Conservation (phyloP, 2,797 vertebrate species). For the Sciurus carolinensis region DNA sequence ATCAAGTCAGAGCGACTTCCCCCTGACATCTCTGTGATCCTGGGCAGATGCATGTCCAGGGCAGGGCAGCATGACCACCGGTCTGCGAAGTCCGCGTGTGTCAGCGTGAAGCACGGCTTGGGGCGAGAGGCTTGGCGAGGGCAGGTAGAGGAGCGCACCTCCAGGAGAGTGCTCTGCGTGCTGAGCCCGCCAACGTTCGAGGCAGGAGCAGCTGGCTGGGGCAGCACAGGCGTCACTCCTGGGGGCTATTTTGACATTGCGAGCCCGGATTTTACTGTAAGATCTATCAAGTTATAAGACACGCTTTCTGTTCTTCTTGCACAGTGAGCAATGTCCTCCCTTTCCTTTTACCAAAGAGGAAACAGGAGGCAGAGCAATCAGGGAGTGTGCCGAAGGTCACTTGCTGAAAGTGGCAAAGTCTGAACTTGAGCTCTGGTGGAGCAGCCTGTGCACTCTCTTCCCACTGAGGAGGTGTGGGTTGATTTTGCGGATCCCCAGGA, state of each 20-base stretch:
- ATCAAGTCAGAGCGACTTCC: conserved; percentile 67
- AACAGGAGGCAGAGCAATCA: background rate
- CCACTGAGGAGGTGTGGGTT: background rate
- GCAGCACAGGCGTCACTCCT: background rate
- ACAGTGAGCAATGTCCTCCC: background rate
- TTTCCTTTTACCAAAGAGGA: background rate
- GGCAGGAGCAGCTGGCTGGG: no score
- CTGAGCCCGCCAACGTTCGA: background rate
- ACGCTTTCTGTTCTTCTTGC: background rate
- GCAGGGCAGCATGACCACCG: conserved; percentile 80
- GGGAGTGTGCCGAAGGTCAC: background rate
- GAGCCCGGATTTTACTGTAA: background rate
- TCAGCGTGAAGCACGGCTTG: background rate
- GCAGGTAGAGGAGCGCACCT: background rate
- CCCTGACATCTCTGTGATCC: conserved; percentile 73
- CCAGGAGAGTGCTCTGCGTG: background rate
- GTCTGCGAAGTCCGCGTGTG: background rate
- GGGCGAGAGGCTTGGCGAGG: background rate
- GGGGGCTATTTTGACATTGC: background rate
- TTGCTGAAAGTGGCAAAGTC: background rate
- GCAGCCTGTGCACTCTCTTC: background rate
- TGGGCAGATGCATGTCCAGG: conserved; percentile 53
- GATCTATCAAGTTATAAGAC: background rate
- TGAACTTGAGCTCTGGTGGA: background rate
- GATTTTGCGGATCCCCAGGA: background rate